Percentiles rank a stretch among this genome's conserved stretches.
Conservation (phyloP, 2,797 vertebrate species). For the Tapirus indicus region DNA sequence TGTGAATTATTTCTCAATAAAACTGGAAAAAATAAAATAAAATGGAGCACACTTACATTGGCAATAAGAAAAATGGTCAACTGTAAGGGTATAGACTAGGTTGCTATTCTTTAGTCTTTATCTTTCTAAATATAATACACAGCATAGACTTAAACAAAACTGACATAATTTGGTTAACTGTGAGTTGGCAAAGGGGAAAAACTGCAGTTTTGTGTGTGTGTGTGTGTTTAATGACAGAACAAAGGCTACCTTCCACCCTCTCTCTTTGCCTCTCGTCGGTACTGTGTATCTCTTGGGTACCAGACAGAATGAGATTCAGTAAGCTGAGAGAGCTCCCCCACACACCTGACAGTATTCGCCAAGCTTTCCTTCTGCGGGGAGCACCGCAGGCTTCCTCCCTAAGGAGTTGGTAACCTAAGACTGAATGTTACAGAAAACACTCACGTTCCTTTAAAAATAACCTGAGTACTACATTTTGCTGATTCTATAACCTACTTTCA, state of each 20-base stretch:
- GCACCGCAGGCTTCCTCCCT: too few relatives aligned
- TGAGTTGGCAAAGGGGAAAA: neutral
- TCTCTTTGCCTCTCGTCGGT: fast-evolving
- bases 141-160: fast-evolving
- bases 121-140: neutral
- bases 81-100: fast-evolving
- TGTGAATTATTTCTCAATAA: neutral
- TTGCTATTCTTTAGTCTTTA: fast-evolving
- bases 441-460: neutral
- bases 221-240: fast-evolving
- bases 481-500: neutral
- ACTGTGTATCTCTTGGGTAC: fast-evolving
- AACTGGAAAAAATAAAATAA: too few relatives aligned
- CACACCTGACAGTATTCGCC: fast-evolving
- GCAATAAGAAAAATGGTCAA: fast-evolving
- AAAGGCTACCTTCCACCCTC: neutral
- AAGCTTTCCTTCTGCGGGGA: fast-evolving
- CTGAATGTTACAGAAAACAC: fast-evolving
- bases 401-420: neutral
- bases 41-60: fast-evolving
- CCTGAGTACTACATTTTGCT: neutral
- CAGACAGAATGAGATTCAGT: fast-evolving
- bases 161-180: fast-evolving
- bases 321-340: neutral
- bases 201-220: neutral